phyloP scores from a whole-genome alignment of 1,140 invertebrate genomes.

The Drosophila lini region DNA sequence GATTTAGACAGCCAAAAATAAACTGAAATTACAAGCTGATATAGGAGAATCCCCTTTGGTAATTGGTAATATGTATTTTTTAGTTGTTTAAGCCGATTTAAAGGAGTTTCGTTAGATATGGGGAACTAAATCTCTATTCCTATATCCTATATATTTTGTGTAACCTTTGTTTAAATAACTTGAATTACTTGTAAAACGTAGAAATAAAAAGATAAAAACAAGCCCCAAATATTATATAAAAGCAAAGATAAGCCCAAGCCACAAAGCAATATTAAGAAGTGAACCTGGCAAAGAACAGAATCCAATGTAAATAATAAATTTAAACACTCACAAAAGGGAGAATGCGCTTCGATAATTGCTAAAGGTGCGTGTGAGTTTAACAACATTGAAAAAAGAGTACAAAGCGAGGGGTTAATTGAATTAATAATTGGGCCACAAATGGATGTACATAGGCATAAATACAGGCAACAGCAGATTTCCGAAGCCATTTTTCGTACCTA shows the following conservation, averaged over 20 bases:
- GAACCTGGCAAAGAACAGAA: slow-evolving; percentile 16
- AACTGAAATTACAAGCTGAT: slow-evolving; percentile 46
- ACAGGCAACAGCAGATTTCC: slow-evolving; percentile 37
- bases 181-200: slow-evolving; percentile 49
- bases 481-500: slow-evolving; percentile 45
- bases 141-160: slow-evolving; percentile 18
- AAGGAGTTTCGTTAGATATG: slow-evolving; percentile 21
- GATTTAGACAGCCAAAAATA: slow-evolving; percentile 29
- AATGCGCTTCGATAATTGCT: not conserved
- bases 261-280: slow-evolving; percentile 62
- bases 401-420: slow-evolving; percentile 74
- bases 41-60: slow-evolving; percentile 28
- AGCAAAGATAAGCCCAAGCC: slow-evolving; percentile 20
- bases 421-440: slow-evolving; percentile 41
- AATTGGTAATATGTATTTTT: slow-evolving; percentile 35
- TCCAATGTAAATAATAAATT: slow-evolving; percentile 34
- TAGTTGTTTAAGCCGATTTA: slow-evolving; percentile 54
- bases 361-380: slow-evolving; percentile 39
- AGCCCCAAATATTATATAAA: slow-evolving; percentile 18
- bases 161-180: slow-evolving; percentile 34
- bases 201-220: slow-evolving; percentile 22
- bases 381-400: slow-evolving; percentile 68
- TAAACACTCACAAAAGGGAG: slow-evolving; percentile 7
- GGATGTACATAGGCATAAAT: slow-evolving; percentile 17
- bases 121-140: not conserved